Base-by-base conservation (phyloP, 2,113 vertebrate genomes). In the Chionomys nivalis region DNA sequence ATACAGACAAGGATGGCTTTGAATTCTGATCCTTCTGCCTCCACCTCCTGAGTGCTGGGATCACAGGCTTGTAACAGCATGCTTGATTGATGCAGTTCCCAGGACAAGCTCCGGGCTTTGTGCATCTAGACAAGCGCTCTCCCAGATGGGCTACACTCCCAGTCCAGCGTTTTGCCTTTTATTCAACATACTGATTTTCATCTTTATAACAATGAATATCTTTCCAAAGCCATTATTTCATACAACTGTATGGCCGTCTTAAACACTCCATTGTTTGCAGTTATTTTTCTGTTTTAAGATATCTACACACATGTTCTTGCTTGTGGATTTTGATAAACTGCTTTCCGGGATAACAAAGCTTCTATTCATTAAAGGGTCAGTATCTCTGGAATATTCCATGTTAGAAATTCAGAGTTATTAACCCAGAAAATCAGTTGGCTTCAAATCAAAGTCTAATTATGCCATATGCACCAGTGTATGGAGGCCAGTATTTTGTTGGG, bases 331-430 rank as follows among this genome's bases (percentile, higher is more conserved):
- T 14, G 9, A 4, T 85, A 31, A 92, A 63, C 39, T 78, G 47
- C 68, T 66, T 88, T 87, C 85, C 28, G 66, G 23, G 49, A 10
- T 47, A 92, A 26, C 26, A 39, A 55, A 88, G 9, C 61, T 77
- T 21, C 44, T 92, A 63, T 82, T 94, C 49, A 73, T 77, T 85
- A 91, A 86, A 77, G 55, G 73, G 58, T 16, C 93, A 33, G 47
- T 78, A 26, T 66, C 39, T 96, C 68, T 89, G 61, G 85, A 85
- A 81, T 93, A 89, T 68, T 86, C 55, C 73, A 39, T 78, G 13
- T 89, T 94, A 93, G 66, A 78, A n/a, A 91, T 82, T 95, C 91
- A 95, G 89, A 92, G 12, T 88, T 70, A 61, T 33, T 78, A 90
- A 93, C 47, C 44, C 65, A 96, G 61, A 52, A 94, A 96, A 94